Conservation (phyloP, 2,113 vertebrate genomes). For the Ailurus styani region DNA sequence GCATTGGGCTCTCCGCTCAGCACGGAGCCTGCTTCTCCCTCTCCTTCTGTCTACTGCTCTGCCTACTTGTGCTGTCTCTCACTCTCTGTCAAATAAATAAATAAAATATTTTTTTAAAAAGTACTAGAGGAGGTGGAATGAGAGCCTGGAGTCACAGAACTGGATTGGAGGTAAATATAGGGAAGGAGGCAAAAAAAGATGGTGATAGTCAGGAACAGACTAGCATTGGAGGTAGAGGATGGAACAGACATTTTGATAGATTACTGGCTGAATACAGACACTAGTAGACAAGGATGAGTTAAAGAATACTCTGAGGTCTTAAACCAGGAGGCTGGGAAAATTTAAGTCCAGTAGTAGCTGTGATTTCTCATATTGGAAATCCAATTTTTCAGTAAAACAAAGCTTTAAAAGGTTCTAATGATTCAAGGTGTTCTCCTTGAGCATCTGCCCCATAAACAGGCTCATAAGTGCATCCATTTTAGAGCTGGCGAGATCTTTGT, state of each 20-base stretch:
- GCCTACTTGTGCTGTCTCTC: too few species aligned
- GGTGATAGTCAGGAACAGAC: background rate
- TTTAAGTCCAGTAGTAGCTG: background rate
- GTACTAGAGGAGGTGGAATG: background rate
- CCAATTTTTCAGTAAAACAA: background rate
- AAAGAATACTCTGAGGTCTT: background rate
- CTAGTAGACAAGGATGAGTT: background rate
- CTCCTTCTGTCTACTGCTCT: too few species aligned
- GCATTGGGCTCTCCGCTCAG: too few species aligned
- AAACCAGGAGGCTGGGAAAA: background rate
- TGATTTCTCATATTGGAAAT: background rate
- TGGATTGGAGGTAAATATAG: background rate
- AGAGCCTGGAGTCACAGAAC: background rate
- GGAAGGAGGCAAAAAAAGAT: background rate
- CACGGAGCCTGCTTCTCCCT: too few species aligned
- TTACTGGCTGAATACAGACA: background rate
- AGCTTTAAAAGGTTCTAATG: background rate
- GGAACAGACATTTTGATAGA: background rate
- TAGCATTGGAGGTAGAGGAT: background rate
- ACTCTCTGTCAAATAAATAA: too few species aligned
- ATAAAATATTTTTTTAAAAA: too few species aligned
- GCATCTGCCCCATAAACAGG: background rate
- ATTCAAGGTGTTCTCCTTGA: background rate
- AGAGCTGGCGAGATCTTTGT: slow-evolving; percentile 1
- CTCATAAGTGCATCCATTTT: background rate